Evolutionary conservation across 1,140 invertebrate genomes (phyloP).

Genomic region (Zaprionus inermis): DNA sequence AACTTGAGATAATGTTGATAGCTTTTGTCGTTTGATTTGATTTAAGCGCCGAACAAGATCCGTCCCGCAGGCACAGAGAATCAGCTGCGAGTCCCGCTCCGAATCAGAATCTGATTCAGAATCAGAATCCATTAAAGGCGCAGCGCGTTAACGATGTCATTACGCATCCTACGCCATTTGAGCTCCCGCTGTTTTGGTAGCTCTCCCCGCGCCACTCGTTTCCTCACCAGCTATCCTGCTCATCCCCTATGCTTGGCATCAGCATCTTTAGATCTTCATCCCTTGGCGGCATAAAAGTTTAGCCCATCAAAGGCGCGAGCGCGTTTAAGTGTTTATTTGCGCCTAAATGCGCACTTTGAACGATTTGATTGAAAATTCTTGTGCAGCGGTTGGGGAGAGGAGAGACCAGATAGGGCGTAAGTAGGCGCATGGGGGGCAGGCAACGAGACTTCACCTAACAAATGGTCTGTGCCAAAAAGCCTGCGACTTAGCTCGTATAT

Average conservation of each 20-base stretch:
- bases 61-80: neutral
- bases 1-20: constrained; percentile 67
- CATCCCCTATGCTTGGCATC: constrained; percentile 18
- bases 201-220: neutral
- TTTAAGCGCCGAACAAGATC: constrained; percentile 37
- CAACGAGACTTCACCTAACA: neutral
- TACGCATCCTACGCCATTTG: constrained; percentile 57
- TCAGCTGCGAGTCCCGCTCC: neutral
- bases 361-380: constrained; percentile 81
- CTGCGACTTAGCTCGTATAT: constrained; percentile 31
- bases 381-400: constrained; percentile 3
- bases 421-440: neutral
- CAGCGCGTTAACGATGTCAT: constrained; percentile 76
- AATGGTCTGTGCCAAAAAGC: too few species aligned
- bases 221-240: constrained; percentile 14
- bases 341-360: constrained; percentile 82
- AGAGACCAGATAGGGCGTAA: too few species aligned
- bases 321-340: constrained; percentile 82
- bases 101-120: constrained; percentile 26
- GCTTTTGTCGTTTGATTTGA: constrained; percentile 67
- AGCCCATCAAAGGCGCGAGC: constrained; percentile 76
- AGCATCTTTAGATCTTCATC: constrained; percentile 46
- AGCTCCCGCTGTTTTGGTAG: constrained; percentile 26
- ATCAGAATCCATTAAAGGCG: constrained; percentile 64
- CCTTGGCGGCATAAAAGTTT: constrained; percentile 64